Conservation (phyloP, 2,797 vertebrate species). For the Poeciliopsis infans region DNA sequence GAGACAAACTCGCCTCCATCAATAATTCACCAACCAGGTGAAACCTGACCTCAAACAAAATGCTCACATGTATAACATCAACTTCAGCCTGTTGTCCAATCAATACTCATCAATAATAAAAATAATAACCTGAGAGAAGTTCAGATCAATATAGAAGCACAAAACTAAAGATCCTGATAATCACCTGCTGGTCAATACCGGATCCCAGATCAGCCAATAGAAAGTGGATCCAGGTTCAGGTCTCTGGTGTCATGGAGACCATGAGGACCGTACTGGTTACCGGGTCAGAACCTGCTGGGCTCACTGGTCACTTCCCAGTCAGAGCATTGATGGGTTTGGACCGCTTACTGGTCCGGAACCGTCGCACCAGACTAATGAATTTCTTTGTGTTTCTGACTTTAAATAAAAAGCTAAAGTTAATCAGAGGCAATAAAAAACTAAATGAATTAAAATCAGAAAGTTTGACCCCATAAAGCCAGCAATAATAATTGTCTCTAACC, state of each 20-base stretch:
- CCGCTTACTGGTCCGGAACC: background rate
- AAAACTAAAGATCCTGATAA: background rate
- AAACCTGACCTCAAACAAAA: background rate
- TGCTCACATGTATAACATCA: background rate
- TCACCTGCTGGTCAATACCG: conserved; percentile 7
- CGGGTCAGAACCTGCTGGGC: background rate
- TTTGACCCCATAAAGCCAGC: too few species aligned
- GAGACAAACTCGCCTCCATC: conserved; percentile 29
- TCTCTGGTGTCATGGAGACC: conserved; percentile 17
- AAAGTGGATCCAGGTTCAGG: conserved; percentile 40
- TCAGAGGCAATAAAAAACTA: background rate
- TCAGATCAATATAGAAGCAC: too few species aligned
- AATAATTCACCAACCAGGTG: conserved; percentile 46
- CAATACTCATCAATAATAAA: background rate
- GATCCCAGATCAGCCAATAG: conserved; percentile 35
- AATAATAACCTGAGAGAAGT: too few species aligned
- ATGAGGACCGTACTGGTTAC: background rate
- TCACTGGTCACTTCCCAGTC: background rate
- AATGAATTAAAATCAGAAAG: background rate
- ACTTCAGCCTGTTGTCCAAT: background rate
- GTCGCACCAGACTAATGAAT: background rate
- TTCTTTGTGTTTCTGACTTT: background rate
- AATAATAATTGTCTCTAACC: too few species aligned
- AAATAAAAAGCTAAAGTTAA: background rate
- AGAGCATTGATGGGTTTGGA: background rate